Conservation (phyloP, 2,888 invertebrate species). For the Blastobasis adustella region DNA sequence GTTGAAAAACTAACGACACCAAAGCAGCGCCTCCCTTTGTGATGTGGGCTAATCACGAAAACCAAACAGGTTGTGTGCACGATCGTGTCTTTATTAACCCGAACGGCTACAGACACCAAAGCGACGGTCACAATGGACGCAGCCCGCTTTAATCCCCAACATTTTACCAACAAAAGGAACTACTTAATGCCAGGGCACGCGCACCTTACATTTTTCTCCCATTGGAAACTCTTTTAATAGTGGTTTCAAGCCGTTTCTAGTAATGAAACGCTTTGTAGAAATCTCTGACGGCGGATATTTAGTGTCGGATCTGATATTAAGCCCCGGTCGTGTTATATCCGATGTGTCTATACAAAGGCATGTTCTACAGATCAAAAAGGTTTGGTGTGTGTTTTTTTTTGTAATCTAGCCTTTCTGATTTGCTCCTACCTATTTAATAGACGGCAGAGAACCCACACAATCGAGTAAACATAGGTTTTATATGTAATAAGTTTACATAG, state of each 20-base stretch:
- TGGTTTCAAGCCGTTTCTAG: conserved; percentile 15
- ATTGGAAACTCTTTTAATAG: conserved; percentile 37
- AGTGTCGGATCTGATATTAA: conserved; percentile 5
- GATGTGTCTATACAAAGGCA: no score
- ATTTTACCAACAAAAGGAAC: conserved; percentile 61
- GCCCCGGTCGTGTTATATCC: neutral
- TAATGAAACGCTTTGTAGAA: conserved; percentile 34
- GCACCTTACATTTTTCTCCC: conserved; percentile 42
- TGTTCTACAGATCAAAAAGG: no score
- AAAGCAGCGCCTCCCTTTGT: no score
- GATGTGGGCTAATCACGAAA: neutral
- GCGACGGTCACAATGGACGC: conserved; percentile 40
- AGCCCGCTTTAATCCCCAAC: conserved; percentile 47
- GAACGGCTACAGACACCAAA: conserved; percentile 31
- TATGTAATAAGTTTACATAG: no score
- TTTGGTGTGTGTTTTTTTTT: no score
- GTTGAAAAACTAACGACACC: no score
- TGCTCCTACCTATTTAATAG: no score
- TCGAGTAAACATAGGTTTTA: no score
- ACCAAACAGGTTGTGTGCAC: conserved; percentile 3
- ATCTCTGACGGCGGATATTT: conserved; percentile 3
- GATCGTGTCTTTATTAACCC: conserved; percentile 23
- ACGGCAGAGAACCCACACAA: no score
- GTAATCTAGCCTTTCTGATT: no score
- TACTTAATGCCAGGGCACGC: conserved; percentile 67